Base-by-base conservation (phyloP, 2,113 vertebrate genomes). In the Hiodon alosoides region DNA sequence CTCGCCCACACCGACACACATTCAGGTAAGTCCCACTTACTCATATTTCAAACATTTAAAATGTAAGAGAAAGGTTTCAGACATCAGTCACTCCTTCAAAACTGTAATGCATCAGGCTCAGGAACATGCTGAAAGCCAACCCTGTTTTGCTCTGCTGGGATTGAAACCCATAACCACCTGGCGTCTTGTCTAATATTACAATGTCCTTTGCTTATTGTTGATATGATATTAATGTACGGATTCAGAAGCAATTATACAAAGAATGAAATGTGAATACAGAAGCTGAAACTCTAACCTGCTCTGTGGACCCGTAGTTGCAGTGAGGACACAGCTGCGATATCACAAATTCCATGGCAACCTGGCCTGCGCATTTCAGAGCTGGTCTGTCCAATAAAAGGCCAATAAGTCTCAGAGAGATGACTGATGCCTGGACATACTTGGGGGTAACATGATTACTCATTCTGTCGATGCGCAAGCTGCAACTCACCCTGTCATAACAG, bases 281-380 rank as follows among this genome's bases (percentile, higher is more conserved):
- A 53, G 5, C 10, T 14, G 7, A 13, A 64, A 64, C 59, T 53
- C 13, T 11, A 59, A 73, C 52, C 14, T 67, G 8, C 8, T 59
- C 10, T 46, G 65, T 10, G 14, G 31, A 55, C 67, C 54, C 52
- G 47, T 6, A 47, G 64, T 3, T 11, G 48, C 6, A 7, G 10
- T 4, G 31, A 4, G 65, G 57, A 75, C 17, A 8, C 73, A 48
- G 55, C 50, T 31, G 51, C 2, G 54, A 54, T 61, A 10, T 7
- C 13, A 66, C 51, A 17, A 61, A 52, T 55, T 73, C 72, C 72
- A 73, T 68, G 73, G 65, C 64, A 75, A 75, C 73, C 10, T 66
- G 64, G 64, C 64, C 64, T 48, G 54, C 50, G 14, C 13, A 7
- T 75, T n/a, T 10, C 11, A 60, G 65, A 67, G 51, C n/a, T 51